These are phyloP conservation scores for Drosophila fungiperda DNA, from an alignment of 2,888 invertebrate genomes.

Conservation along the genomic window DNA sequence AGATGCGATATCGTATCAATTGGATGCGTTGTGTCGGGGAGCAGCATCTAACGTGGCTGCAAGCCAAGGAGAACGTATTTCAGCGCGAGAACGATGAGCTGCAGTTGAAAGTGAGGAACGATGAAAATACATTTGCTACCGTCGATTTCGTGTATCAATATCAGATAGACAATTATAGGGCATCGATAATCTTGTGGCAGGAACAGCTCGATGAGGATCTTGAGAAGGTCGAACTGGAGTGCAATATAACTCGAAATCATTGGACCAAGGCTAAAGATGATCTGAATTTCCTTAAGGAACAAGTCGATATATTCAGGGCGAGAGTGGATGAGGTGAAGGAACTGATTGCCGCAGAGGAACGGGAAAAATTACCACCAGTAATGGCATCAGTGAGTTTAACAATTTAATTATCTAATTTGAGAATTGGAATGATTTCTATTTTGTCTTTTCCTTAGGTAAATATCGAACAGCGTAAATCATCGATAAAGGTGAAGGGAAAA, in stretches of 20 bases:
- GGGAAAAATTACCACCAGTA: not conserved
- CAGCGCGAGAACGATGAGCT: conserved; percentile 19
- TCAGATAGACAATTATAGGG: conserved; percentile 12
- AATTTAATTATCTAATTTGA: not conserved
- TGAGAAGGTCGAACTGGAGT: conserved; percentile 44
- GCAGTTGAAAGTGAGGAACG: not conserved
- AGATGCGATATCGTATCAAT: conserved; percentile 51
- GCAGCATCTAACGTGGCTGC: conserved; percentile 26
- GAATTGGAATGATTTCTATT: not conserved
- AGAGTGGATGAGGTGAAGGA: conserved; percentile 30
- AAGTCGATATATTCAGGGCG: conserved; percentile 40
- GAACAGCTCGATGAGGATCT: conserved; percentile 40
- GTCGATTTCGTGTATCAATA: conserved; percentile 15
- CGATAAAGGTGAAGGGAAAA: not conserved
- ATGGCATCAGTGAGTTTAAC: not conserved
- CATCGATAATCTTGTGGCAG: conserved; percentile 43
- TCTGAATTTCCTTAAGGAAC: conserved; percentile 20
- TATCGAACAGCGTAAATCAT: not conserved
- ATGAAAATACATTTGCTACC: conserved; percentile 2
- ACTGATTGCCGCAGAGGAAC: conserved; percentile 16
- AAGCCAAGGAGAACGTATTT: conserved; percentile 24
- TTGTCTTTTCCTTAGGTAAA: not conserved
- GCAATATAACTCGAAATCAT: conserved; percentile 11
- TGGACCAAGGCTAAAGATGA: conserved; percentile 48
- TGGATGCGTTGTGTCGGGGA: conserved; percentile 52